These are phyloP conservation scores for Drosophila bipectinata DNA, from an alignment of 1,140 invertebrate species.

Conservation along the genomic window DNA sequence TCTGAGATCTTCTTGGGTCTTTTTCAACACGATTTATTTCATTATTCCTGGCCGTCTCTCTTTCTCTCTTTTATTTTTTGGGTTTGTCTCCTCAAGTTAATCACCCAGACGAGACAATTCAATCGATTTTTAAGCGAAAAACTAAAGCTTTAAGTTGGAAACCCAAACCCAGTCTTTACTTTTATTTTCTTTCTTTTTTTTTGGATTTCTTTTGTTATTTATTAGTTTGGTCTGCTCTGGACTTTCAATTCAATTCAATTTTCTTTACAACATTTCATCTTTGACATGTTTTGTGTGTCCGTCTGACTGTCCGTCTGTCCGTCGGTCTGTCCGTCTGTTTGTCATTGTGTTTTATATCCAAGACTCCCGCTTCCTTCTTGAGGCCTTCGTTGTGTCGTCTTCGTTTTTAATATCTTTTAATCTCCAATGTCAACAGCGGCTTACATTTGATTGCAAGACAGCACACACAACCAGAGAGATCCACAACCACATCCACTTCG, in stretches of 20 bases:
- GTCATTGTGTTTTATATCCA: slow-evolving; percentile 67
- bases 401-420: slow-evolving; percentile 83
- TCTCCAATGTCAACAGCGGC: slow-evolving; percentile 81
- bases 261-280: slow-evolving; percentile 81
- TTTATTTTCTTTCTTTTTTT: slow-evolving; percentile 34
- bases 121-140: slow-evolving; percentile 64
- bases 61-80: slow-evolving; percentile 16
- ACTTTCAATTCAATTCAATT: slow-evolving; percentile 79
- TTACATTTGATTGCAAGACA: slow-evolving; percentile 82
- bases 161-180: slow-evolving; percentile 49
- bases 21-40: slow-evolving; percentile 82
- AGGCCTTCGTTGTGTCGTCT: slow-evolving; percentile 58
- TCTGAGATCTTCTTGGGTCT: slow-evolving; percentile 26
- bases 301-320: slow-evolving; percentile 3
- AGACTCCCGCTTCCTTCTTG: slow-evolving; percentile 44
- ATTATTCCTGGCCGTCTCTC: slow-evolving; percentile 58
- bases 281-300: slow-evolving; percentile 77
- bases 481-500: slow-evolving; percentile 14
- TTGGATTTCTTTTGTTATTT: slow-evolving; percentile 60
- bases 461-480: slow-evolving; percentile 48
- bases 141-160: slow-evolving; percentile 51
- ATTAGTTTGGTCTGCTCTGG: slow-evolving; percentile 70
- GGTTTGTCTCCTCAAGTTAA: slow-evolving; percentile 65
- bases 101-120: slow-evolving; percentile 73
- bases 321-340: slow-evolving; percentile 25